Conservation (phyloP, 2,888 invertebrate species). For the Arctia plantaginis region DNA sequence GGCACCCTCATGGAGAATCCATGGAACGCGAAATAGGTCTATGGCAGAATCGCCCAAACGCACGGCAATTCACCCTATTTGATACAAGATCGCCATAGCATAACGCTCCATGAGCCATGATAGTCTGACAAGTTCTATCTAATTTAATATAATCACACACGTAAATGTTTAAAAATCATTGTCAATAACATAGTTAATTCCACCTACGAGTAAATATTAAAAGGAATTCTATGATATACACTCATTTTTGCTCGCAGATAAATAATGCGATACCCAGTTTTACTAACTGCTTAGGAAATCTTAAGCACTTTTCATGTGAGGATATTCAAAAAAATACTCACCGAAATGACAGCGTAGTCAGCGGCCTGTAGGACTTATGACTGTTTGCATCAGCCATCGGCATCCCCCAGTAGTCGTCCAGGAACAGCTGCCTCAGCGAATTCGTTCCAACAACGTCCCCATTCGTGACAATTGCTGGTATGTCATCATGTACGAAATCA, state of each 20-base stretch:
- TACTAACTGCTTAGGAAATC: too few species aligned
- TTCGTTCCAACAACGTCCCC: slow-evolving; percentile 91
- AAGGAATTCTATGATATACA: background rate
- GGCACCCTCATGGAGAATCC: too few species aligned
- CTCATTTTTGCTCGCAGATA: background rate
- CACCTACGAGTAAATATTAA: background rate
- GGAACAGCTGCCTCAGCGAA: slow-evolving; percentile 88
- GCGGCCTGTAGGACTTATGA: slow-evolving; percentile 95
- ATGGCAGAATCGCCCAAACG: background rate
- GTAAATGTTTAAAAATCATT: background rate
- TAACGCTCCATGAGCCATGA: background rate
- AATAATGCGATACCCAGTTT: background rate
- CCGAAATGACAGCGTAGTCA: slow-evolving; percentile 95
- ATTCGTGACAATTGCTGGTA: slow-evolving; percentile 93
- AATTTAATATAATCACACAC: background rate
- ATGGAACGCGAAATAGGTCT: too few species aligned
- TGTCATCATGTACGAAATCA: slow-evolving; percentile 96
- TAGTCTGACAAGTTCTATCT: background rate
- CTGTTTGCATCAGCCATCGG: slow-evolving; percentile 92
- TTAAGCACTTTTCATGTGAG: background rate
- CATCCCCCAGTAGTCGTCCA: slow-evolving; percentile 95
- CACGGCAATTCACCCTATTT: background rate
- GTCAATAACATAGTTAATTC: background rate
- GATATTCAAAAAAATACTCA: slow-evolving; percentile 76
- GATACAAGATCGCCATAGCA: background rate